Base-by-base conservation (phyloP, 2,113 vertebrate genomes). In the Geothlypis trichas region DNA sequence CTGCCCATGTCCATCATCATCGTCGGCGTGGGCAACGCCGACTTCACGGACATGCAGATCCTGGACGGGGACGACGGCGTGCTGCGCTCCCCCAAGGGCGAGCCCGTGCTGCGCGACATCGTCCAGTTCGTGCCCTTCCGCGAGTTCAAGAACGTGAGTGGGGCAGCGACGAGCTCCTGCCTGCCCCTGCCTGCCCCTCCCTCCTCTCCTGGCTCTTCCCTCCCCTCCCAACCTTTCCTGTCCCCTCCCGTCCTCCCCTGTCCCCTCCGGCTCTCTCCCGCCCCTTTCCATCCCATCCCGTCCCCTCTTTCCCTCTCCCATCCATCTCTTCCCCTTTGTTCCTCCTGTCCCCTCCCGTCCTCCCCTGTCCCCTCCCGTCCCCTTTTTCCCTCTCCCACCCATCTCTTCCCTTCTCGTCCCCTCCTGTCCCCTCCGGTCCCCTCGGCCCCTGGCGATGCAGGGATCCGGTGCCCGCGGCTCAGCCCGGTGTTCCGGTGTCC, bases 31-130 rank as follows among this genome's bases (percentile, higher is more conserved):
- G 99, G 99, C 94, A 99, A 99, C 3, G 99, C 99, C 0, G 99
- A 99, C 98, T 99, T 99, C 98, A 99, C 99, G 1, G 99, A 99
- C 98, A 99, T 99, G 99, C 99, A 99, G 98, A 98, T 99, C 97
- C 98, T 99, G 91, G 99, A 99, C 1, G 99, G 99, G 2, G 99
- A 99, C 4, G 98, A 99, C 1, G 99, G 99, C 1, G 89, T 99
- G 72, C 98, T 99, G 63, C 98, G 99, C 42, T 99, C 99, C 58
- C 99, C 99, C 0, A 98, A 98, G 84, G 99, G 99, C 6, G 99
- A 99, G 89, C 99, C 99, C 0, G 99, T 98, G 42, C 98, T 99
- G 37, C 97, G 99, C 1, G 99, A 99, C 98, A 99, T 99, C 6
- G 99, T 99, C 57, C 99, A 99, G 96, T 99, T 99, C 37, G 99